Percentiles rank a stretch among this genome's conserved stretches.
phyloP scores from a whole-genome alignment of 2,113 vertebrate species.

The Tachysurus vachellii region DNA sequence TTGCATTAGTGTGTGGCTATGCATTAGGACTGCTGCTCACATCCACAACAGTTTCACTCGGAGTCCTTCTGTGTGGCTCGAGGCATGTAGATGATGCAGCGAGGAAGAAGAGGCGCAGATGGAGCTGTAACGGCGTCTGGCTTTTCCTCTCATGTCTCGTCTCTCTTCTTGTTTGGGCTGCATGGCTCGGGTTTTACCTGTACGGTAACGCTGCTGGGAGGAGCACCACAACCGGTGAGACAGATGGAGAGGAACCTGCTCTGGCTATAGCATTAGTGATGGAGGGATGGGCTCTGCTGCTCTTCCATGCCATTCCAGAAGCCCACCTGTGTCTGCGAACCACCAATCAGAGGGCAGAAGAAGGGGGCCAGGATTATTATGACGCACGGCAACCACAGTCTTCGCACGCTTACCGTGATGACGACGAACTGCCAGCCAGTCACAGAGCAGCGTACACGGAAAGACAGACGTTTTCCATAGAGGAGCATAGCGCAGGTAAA shows the following conservation, averaged over 20 bases:
- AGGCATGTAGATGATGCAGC: conserved; percentile 63
- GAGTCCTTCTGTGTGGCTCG: conserved; percentile 89
- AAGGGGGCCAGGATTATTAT: conserved; percentile 87
- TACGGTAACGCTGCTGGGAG: conserved; percentile 75
- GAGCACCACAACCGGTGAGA: conserved; percentile 50
- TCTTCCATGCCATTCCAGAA: conserved; percentile 93
- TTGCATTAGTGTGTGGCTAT: conserved; percentile 87
- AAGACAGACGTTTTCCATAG: conserved; percentile 92
- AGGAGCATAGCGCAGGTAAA: conserved; percentile 89
- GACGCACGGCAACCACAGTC: conserved; percentile 81
- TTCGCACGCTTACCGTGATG: conserved; percentile 81
- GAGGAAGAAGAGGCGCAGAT: conserved; percentile 70
- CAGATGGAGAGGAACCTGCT: conserved; percentile 87
- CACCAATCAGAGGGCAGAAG: conserved; percentile 59
- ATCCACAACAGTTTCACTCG: conserved; percentile 78
- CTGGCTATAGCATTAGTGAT: conserved; percentile 89
- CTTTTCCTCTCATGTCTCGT: conserved; percentile 85
- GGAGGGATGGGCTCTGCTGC: conserved; percentile 92
- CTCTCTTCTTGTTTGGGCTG: conserved; percentile 88
- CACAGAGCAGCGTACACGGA: conserved; percentile 86
- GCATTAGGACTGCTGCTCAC: conserved; percentile 84
- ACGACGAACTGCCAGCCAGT: conserved; percentile 83
- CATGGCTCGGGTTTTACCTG: conserved; percentile 95
- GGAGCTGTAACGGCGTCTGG: conserved; percentile 90
- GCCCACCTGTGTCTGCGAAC: conserved; percentile 85